These are phyloP conservation scores for Creontiades dilutus DNA, from an alignment of 2,888 invertebrate genomes.

Conservation along the genomic window DNA sequence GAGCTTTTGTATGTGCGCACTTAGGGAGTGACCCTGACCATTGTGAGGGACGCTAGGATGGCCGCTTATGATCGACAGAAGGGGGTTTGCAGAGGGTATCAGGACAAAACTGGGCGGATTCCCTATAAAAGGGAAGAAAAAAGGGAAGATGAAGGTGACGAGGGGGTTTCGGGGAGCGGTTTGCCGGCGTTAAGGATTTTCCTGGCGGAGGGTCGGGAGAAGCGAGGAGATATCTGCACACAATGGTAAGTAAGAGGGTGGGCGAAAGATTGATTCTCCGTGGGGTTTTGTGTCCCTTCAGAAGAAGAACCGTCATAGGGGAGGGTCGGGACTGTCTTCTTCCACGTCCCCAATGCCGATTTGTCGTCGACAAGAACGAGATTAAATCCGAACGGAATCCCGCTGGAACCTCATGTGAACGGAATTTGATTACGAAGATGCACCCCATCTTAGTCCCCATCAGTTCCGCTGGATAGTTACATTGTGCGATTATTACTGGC, in stretches of 20 bases:
- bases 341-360: slow-evolving; percentile 40
- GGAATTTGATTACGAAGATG: slow-evolving; percentile 70
- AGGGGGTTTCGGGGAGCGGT: not conserved
- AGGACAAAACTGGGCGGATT: slow-evolving; percentile 63
- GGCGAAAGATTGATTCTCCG: slow-evolving; percentile 64
- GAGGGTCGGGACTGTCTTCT: not conserved
- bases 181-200: slow-evolving; percentile 60
- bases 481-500: slow-evolving; percentile 64
- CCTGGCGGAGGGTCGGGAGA: not conserved
- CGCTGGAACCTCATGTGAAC: slow-evolving; percentile 54
- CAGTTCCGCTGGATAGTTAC: slow-evolving; percentile 68
- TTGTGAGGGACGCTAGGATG: slow-evolving; percentile 34
- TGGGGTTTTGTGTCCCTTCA: slow-evolving; percentile 56
- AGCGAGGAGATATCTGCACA: slow-evolving; percentile 64
- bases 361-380: slow-evolving; percentile 68
- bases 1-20: slow-evolving; percentile 54
- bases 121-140: slow-evolving; percentile 49
- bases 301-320: slow-evolving; percentile 65
- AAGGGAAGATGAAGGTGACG: not conserved
- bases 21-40: not conserved
- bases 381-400: slow-evolving; percentile 66
- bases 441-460: slow-evolving; percentile 1
- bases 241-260: slow-evolving; percentile 63
- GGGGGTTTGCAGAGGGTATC: slow-evolving; percentile 12
- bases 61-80: slow-evolving; percentile 67